Evolutionary conservation across 2,113 vertebrate genomes (phyloP).

Genomic region (Passer montanus): DNA sequence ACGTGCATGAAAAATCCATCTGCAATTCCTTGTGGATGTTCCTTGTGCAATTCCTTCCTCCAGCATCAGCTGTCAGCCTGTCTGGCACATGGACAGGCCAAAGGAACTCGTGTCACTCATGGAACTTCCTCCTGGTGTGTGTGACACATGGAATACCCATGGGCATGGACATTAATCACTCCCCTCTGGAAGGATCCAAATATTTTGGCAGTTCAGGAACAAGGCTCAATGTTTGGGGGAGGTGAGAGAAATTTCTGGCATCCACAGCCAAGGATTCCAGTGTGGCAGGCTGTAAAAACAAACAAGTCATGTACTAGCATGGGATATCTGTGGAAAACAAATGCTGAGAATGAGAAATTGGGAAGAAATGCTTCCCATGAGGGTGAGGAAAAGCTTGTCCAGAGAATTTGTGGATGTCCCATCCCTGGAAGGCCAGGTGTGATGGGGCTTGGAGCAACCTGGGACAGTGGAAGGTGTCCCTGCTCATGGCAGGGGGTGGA

Average conservation of each 20-base stretch:
- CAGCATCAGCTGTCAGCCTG: constrained; percentile 17
- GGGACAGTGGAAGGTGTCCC: not conserved
- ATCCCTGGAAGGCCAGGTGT: not conserved
- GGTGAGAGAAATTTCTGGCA: not conserved
- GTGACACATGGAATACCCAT: not conserved
- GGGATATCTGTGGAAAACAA: not conserved
- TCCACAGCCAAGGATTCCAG: not conserved
- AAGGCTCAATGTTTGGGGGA: not conserved
- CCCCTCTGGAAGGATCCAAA: not conserved
- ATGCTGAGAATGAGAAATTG: not conserved
- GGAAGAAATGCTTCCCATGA: not conserved
- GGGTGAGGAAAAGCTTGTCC: not conserved
- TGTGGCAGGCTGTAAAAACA: not conserved
- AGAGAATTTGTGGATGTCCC: not conserved
- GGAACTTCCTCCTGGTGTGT: constrained; percentile 28
- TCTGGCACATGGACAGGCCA: not conserved
- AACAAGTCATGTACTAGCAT: not conserved
- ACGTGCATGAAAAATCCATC: not conserved
- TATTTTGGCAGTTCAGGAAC: not conserved
- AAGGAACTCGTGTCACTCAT: constrained; percentile 8
- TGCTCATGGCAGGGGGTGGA: fast-evolving
- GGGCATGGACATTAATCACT: not conserved
- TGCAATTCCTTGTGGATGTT: not conserved
- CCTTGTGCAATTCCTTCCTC: not conserved
- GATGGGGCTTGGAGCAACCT: not conserved